These are phyloP conservation scores for Brachirus orientalis DNA, from an alignment of 2,113 vertebrate genomes.

Conservation along the genomic window DNA sequence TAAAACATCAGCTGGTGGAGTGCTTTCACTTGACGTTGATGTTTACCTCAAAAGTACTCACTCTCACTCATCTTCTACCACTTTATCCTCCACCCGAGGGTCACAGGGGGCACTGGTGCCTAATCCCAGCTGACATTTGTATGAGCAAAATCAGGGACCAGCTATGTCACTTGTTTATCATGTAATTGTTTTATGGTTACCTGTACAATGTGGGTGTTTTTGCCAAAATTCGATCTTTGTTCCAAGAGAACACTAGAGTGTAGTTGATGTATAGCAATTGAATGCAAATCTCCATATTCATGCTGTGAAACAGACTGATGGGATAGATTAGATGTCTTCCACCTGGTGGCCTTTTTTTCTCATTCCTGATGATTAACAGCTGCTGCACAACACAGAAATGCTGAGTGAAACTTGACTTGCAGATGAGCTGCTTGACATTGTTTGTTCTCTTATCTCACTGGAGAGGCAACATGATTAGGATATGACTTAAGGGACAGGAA, in stretches of 20 bases:
- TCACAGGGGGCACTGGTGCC: no score
- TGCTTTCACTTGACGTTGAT: conserved; percentile 38
- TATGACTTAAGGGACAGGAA: conserved; percentile 27
- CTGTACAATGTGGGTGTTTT: conserved; percentile 26
- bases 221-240: conserved; percentile 26
- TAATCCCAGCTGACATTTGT: no score
- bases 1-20: conserved; percentile 56
- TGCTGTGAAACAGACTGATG: conserved; percentile 40
- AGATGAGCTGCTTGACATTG: conserved; percentile 55
- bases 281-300: conserved; percentile 56
- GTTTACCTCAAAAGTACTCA: conserved; percentile 49
- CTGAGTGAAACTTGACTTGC: conserved; percentile 67
- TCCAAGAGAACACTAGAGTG: conserved; percentile 26
- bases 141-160: conserved; percentile 33
- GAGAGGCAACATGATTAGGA: conserved; percentile 41
- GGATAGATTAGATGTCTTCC: conserved; percentile 57
- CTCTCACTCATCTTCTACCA: no score
- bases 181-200: conserved; percentile 2
- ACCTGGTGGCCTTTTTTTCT: conserved; percentile 62
- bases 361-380: conserved; percentile 59
- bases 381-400: conserved; percentile 42
- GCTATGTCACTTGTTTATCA: conserved; percentile 4
- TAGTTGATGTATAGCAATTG: conserved; percentile 44
- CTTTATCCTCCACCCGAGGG: no score
- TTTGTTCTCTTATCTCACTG: conserved; percentile 56